Evolutionary conservation across 2,888 invertebrate genomes (phyloP).

Genomic region (Stratiomys singularior): DNA sequence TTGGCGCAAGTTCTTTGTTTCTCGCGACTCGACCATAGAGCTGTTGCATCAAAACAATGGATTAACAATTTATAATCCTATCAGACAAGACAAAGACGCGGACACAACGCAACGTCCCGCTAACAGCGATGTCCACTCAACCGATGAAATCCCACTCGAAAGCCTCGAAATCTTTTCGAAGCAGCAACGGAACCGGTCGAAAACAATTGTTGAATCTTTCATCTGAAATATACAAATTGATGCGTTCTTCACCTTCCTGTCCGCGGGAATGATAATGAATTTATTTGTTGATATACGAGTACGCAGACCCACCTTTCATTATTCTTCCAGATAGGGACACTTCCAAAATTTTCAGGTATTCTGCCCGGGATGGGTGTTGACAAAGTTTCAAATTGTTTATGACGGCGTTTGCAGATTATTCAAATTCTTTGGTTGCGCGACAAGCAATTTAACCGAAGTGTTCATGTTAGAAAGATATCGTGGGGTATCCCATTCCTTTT

Average conservation of each 20-base stretch:
- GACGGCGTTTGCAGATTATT: no score
- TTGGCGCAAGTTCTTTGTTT: not conserved
- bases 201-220: constrained; percentile 33
- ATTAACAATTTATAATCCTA: constrained; percentile 39
- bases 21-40: not conserved
- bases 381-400: not conserved
- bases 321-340: not conserved
- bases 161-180: not conserved
- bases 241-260: constrained; percentile 38
- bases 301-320: constrained; percentile 25
- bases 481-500: no score
- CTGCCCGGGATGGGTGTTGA: not conserved
- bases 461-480: no score
- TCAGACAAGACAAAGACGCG: constrained; percentile 29
- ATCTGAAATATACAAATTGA: constrained; percentile 40
- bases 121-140: constrained; percentile 23
- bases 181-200: constrained; percentile 21
- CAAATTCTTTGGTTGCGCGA: no score
- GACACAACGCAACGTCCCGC: constrained; percentile 13
- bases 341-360: no score
- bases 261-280: constrained; percentile 18
- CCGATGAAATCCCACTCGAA: constrained; percentile 30
- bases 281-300: constrained; percentile 42
- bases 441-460: no score
- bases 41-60: constrained; percentile 41